phyloP scores from a whole-genome alignment of 1,140 invertebrate genomes.

The Stenopsyche tienmushanensis region DNA sequence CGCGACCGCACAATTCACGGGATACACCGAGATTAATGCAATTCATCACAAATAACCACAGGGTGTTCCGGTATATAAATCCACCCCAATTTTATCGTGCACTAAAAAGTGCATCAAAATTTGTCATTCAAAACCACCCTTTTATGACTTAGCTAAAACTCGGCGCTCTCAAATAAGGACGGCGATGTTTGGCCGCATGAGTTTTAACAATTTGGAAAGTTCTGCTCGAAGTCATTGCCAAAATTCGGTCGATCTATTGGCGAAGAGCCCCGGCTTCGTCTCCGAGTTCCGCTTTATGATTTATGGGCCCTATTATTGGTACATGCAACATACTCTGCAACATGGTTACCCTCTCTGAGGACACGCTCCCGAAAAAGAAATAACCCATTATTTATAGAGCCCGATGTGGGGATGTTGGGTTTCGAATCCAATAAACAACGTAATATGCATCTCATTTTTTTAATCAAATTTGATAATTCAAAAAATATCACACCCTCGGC shows the following conservation, averaged over 20 bases:
- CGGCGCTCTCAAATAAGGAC: no score
- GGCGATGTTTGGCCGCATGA: no score
- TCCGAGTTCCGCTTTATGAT: no score
- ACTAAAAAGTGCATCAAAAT: slow-evolving; percentile 22
- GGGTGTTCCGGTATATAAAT: slow-evolving; percentile 17
- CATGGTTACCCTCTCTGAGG: slow-evolving; percentile 16
- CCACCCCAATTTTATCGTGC: slow-evolving; percentile 8
- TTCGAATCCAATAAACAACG: slow-evolving; percentile 3
- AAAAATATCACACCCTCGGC: neutral
- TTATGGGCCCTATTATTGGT: slow-evolving; percentile 13
- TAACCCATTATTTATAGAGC: slow-evolving; percentile 5
- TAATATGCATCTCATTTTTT: slow-evolving; percentile 8
- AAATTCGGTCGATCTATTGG: no score
- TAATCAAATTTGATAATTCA: slow-evolving; percentile 13
- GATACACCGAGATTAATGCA: slow-evolving; percentile 27
- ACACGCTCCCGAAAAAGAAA: slow-evolving; percentile 17
- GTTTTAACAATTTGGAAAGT: no score
- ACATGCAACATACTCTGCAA: neutral
- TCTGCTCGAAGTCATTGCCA: no score
- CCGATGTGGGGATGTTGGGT: neutral
- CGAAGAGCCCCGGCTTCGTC: no score
- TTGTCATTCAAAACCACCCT: slow-evolving; percentile 18
- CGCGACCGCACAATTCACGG: slow-evolving; percentile 14
- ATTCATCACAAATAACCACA: slow-evolving; percentile 32
- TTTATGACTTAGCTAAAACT: no score